Evolutionary conservation across 2,888 invertebrate genomes (phyloP).

Genomic region (Mechanitis mazaeus): DNA sequence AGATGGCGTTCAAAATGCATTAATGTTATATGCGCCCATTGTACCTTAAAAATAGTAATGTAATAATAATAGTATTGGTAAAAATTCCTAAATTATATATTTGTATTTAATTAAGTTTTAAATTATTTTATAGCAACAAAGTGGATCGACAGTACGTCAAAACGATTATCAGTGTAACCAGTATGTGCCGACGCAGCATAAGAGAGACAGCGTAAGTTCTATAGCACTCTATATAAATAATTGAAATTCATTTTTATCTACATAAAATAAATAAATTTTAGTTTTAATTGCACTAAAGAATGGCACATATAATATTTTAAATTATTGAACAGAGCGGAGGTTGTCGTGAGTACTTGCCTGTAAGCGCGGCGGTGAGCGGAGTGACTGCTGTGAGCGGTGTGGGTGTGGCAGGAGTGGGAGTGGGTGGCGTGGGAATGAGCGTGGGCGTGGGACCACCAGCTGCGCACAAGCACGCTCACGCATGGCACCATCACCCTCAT

Average conservation of each 20-base stretch:
- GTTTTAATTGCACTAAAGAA: neutral
- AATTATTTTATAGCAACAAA: constrained; percentile 38
- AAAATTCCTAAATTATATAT: neutral
- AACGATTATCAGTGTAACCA: constrained; percentile 71
- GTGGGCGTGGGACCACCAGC: constrained; percentile 58
- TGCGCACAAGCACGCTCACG: constrained; percentile 55
- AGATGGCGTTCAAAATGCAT: no score
- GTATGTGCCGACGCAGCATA: constrained; percentile 64
- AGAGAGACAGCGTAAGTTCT: constrained; percentile 67
- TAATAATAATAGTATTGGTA: no score
- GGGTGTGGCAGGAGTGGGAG: constrained; percentile 76
- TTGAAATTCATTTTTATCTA: neutral
- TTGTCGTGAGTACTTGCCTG: constrained; percentile 60
- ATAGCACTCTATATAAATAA: neutral
- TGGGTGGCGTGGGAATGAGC: constrained; percentile 55
- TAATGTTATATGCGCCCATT: no score
- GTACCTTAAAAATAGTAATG: no score
- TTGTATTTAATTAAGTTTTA: constrained; percentile 16
- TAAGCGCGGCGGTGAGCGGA: constrained; percentile 34
- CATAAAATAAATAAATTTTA: neutral
- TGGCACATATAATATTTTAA: neutral
- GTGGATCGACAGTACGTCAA: constrained; percentile 57
- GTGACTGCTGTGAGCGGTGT: constrained; percentile 52
- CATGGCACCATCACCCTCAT: constrained; percentile 68
- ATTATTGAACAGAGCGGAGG: constrained; percentile 53